These are phyloP conservation scores for Trachurus trachurus DNA, from an alignment of 2,797 vertebrate species.

Conservation along the genomic window DNA sequence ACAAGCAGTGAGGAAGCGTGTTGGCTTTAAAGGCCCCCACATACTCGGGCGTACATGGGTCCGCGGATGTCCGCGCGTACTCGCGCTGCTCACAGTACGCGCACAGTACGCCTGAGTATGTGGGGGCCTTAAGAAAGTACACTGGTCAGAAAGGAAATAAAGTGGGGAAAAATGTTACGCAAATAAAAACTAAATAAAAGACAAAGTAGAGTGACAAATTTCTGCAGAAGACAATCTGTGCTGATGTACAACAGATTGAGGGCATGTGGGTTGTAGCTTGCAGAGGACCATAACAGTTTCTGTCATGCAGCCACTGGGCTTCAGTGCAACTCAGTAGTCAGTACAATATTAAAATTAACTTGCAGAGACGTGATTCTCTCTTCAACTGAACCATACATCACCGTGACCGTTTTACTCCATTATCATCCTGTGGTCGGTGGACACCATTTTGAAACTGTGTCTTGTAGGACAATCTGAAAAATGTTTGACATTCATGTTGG, in stretches of 20 bases:
- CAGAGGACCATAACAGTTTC: not conserved
- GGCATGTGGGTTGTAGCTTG: not conserved
- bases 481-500: constrained; percentile 7
- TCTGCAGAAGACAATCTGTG: not conserved
- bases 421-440: not conserved
- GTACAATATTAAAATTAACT: constrained; percentile 10
- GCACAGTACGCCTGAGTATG: too few species aligned
- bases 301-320: not conserved
- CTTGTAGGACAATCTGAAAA: constrained; percentile 7
- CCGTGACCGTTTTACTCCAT: constrained; percentile 6
- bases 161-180: not conserved
- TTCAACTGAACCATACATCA: constrained; percentile 19
- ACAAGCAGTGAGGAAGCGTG: not conserved
- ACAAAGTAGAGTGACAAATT: not conserved
- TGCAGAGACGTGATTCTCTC: constrained; percentile 7
- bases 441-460: not conserved
- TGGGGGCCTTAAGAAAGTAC: too few species aligned
- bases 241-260: not conserved
- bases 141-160: not conserved
- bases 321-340: constrained; percentile 5
- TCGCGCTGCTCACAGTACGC: too few species aligned
- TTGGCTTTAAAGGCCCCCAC: too few species aligned
- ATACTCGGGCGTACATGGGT: too few species aligned
- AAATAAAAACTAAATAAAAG: not conserved
- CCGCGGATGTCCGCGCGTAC: too few species aligned